A percentile compares a stretch with the other conserved stretches of the same genome.
Evolutionary conservation across 2,113 vertebrate genomes (phyloP).

Genomic region (Hassar affinis): DNA sequence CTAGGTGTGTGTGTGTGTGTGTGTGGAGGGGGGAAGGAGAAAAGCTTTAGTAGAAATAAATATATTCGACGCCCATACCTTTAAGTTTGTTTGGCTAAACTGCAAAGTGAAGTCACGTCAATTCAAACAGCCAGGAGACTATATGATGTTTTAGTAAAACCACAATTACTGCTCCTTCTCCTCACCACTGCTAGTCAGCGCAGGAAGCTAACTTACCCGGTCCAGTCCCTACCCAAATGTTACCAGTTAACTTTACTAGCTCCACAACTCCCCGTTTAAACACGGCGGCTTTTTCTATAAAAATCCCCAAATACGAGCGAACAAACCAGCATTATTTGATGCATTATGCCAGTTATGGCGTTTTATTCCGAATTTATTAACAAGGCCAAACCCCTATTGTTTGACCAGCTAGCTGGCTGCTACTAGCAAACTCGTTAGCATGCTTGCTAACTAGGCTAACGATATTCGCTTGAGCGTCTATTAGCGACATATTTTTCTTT

Average conservation of each 20-base stretch:
- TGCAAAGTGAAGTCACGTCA: not conserved
- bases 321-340: too few relatives aligned
- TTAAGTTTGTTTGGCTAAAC: not conserved
- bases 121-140: not conserved
- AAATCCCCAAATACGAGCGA: not conserved
- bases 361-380: slow-evolving; percentile 13
- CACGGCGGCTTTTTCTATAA: not conserved
- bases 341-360: not conserved
- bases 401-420: slow-evolving; percentile 34
- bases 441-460: slow-evolving; percentile 24
- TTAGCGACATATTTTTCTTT: not conserved
- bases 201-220: not conserved
- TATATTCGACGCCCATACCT: not conserved
- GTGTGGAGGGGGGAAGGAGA: too few relatives aligned
- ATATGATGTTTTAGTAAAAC: not conserved
- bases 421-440: slow-evolving; percentile 48
- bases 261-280: not conserved
- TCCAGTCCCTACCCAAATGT: slow-evolving; percentile 9
- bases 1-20: not conserved
- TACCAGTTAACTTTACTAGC: not conserved
- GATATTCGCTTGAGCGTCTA: slow-evolving; percentile 24
- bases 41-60: not conserved
- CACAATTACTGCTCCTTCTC: not conserved
- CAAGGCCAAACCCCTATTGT: slow-evolving; percentile 47
- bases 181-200: slow-evolving; percentile 6